phyloP scores from a whole-genome alignment of 2,113 vertebrate species.

The Miniopterus natalensis region DNA sequence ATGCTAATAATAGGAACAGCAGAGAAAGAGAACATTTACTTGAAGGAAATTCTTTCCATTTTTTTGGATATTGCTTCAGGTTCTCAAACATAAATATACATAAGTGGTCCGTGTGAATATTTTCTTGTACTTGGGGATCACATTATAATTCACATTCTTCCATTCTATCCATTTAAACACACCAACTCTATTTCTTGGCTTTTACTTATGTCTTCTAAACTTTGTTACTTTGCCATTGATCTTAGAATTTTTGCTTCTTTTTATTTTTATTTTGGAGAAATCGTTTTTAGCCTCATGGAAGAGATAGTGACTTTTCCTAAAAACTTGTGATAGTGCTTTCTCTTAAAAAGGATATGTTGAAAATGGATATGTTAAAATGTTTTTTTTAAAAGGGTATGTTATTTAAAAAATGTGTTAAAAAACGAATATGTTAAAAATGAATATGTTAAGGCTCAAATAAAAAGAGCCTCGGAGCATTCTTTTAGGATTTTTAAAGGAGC shows the following conservation, averaged over 20 bases:
- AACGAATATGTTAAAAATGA: not conserved
- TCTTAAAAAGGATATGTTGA: constrained; percentile 16
- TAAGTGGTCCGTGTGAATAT: not conserved
- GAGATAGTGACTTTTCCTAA: not conserved
- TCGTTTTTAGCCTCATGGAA: not conserved
- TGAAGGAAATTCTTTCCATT: not conserved
- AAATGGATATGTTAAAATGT: not conserved
- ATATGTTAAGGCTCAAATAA: not conserved
- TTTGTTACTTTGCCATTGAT: constrained; percentile 9
- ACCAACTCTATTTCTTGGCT: not conserved
- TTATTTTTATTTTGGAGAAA: constrained; percentile 47
- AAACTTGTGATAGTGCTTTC: not conserved
- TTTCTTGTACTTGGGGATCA: not conserved
- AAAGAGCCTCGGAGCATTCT: not conserved
- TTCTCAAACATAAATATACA: not conserved
- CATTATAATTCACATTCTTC: not conserved
- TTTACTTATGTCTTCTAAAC: constrained; percentile 3
- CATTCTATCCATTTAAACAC: not conserved
- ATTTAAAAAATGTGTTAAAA: constrained; percentile 27
- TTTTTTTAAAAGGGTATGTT: not conserved
- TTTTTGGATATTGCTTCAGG: not conserved
- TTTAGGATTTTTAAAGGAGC: not conserved
- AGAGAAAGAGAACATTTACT: not conserved
- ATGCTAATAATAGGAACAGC: not conserved
- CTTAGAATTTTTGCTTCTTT: not conserved